Conservation (phyloP, 2,113 vertebrate species). For the Vidua chalybeata region DNA sequence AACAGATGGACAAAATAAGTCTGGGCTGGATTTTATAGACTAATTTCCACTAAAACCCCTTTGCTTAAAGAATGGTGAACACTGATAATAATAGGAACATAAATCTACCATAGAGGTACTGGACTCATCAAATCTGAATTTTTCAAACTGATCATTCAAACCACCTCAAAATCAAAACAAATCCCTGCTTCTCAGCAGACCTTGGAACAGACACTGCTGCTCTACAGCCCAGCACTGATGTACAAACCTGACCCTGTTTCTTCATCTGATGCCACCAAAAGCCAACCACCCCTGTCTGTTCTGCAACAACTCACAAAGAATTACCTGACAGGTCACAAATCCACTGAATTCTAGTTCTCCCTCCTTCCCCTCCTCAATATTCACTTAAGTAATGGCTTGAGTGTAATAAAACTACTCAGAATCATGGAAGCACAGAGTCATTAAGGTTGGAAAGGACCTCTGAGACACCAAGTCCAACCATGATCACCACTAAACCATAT, state of each 20-base stretch:
- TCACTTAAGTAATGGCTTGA: background rate
- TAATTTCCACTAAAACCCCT: background rate
- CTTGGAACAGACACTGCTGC: background rate
- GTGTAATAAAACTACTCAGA: background rate
- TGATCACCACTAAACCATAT: background rate
- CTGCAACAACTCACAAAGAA: background rate
- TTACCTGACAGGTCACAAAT: background rate
- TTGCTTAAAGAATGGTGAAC: background rate
- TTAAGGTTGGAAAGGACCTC: background rate
- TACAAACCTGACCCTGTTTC: fast-evolving
- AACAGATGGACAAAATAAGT: background rate
- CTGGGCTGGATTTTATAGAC: background rate
- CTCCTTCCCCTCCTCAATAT: background rate
- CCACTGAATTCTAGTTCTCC: background rate
- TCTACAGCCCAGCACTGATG: background rate
- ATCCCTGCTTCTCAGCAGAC: background rate
- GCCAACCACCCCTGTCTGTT: background rate
- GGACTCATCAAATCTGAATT: background rate
- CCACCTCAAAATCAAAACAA: background rate
- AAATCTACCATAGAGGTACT: background rate
- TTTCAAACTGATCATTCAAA: background rate
- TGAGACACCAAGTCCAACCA: background rate
- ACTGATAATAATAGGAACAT: background rate
- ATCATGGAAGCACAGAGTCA: background rate
- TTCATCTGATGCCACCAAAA: background rate